Evolutionary conservation across 2,797 vertebrate genomes (phyloP).

Genomic region (Danio kyathit): DNA sequence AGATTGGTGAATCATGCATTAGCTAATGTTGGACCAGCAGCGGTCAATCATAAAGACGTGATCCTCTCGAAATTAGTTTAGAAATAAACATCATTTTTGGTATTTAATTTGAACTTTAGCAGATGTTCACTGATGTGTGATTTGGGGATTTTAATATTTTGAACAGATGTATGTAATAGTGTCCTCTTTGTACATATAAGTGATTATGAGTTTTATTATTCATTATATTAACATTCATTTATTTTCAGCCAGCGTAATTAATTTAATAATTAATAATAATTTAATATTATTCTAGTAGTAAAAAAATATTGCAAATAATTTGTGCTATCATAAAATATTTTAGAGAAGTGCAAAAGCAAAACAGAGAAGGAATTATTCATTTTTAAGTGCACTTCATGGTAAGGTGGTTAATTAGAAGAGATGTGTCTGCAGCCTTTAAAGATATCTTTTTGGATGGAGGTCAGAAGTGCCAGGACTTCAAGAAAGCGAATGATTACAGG

Average conservation of each 20-base stretch:
- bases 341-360: neutral
- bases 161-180: too few relatives aligned
- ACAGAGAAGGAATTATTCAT: neutral
- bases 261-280: too few relatives aligned
- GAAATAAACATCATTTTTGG: too few relatives aligned
- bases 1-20: too few relatives aligned
- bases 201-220: neutral
- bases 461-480: neutral
- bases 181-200: too few relatives aligned
- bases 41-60: too few relatives aligned
- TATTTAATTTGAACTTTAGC: too few relatives aligned
- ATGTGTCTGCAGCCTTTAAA: neutral
- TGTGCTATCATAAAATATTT: neutral
- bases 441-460: neutral
- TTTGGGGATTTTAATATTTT: too few relatives aligned
- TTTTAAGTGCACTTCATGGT: neutral
- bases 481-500: neutral
- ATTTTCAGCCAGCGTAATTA: neutral
- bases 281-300: neutral
- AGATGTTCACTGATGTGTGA: too few relatives aligned
- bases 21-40: too few relatives aligned
- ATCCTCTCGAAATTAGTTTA: too few relatives aligned
- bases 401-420: neutral
- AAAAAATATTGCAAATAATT: neutral
- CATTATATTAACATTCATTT: slow-evolving; percentile 28